phyloP scores from a whole-genome alignment of 2,797 vertebrate species.

The Lithobates pipiens region DNA sequence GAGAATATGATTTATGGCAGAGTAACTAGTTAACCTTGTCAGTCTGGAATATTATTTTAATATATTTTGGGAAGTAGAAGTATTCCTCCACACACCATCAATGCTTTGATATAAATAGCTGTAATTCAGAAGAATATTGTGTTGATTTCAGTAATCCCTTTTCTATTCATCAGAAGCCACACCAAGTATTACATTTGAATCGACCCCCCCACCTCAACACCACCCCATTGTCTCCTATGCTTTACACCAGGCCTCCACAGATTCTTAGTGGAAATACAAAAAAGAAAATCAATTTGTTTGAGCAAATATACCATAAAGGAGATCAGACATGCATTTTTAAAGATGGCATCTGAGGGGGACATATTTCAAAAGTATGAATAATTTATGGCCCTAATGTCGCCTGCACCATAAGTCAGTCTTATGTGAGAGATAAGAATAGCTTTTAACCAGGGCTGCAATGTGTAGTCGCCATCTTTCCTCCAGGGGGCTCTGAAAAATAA shows the following conservation, averaged over 20 bases:
- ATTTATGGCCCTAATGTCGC: constrained; percentile 77
- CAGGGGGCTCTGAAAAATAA: constrained; percentile 82
- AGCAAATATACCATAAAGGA: constrained; percentile 45
- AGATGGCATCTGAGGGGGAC: constrained; percentile 65
- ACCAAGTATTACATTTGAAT: background rate
- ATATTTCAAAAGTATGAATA: constrained; percentile 79
- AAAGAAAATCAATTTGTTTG: constrained; percentile 53
- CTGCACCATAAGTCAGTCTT: constrained; percentile 67
- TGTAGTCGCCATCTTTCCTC: constrained; percentile 80
- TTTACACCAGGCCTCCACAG: background rate
- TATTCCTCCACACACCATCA: too few species aligned
- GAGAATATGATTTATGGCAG: too few species aligned
- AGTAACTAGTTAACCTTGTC: too few species aligned
- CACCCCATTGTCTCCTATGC: background rate
- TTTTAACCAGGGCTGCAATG: constrained; percentile 76
- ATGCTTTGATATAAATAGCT: too few species aligned
- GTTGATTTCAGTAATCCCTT: background rate
- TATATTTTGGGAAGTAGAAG: too few species aligned
- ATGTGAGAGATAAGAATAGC: constrained; percentile 70
- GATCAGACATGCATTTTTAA: constrained; percentile 59
- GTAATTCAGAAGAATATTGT: background rate
- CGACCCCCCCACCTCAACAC: background rate
- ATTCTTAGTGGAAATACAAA: background rate
- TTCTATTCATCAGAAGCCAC: background rate
- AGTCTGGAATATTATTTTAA: too few species aligned